Conservation (phyloP, 2,797 vertebrate species). For the Apodemus agrarius region DNA sequence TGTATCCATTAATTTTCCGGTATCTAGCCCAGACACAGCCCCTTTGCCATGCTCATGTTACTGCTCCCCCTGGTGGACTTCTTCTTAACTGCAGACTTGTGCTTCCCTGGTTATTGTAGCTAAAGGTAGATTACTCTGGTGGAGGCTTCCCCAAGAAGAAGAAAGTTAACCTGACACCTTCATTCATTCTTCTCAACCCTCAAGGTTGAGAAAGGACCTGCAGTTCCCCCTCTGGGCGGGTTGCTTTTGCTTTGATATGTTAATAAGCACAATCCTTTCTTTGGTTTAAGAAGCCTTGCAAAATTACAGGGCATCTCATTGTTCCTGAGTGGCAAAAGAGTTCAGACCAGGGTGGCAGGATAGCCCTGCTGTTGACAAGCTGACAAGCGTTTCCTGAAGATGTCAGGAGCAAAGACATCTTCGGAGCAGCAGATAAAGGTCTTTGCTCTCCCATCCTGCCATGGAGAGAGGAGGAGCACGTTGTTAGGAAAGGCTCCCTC, state of each 20-base stretch:
- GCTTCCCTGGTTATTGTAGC: neutral
- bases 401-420: neutral
- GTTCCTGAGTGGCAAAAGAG: neutral
- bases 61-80: slow-evolving; percentile 84
- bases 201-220: neutral
- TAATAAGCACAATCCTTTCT: slow-evolving; percentile 27
- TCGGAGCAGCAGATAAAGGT: neutral
- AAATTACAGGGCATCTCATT: slow-evolving; percentile 21
- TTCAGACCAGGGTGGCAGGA: neutral
- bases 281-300: slow-evolving; percentile 46
- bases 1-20: neutral
- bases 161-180: neutral
- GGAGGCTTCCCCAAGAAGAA: neutral
- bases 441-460: neutral
- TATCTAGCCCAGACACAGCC: neutral
- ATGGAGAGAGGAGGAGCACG: neutral
- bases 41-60: slow-evolving; percentile 32
- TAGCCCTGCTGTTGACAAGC: neutral
- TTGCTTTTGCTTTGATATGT: neutral
- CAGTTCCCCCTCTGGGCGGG: neutral
- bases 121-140: neutral
- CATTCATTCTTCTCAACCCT: neutral
- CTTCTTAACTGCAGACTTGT: neutral
- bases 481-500: neutral
- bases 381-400: neutral